phyloP scores from a whole-genome alignment of 2,797 vertebrate species.

The Trichosurus vulpecula region DNA sequence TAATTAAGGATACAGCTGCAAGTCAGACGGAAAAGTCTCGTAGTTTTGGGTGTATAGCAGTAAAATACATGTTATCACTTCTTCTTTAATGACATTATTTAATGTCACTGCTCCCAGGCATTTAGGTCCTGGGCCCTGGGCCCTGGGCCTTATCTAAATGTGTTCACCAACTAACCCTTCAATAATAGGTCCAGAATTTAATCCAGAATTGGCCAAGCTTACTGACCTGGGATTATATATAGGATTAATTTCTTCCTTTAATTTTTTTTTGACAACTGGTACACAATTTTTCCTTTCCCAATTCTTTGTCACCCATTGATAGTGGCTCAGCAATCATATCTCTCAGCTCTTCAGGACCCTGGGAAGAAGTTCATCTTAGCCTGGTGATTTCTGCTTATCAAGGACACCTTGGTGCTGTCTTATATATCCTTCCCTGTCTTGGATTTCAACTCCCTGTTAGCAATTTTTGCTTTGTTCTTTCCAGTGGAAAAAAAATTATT shows the following conservation, averaged over 20 bases:
- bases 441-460: too few relatives aligned
- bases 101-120: neutral
- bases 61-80: neutral
- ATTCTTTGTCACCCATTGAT: neutral
- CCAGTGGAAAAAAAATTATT: too few relatives aligned
- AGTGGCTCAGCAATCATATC: neutral
- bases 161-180: neutral
- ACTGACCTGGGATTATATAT: neutral
- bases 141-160: neutral
- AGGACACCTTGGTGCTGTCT: too few relatives aligned
- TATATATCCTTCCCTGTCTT: too few relatives aligned
- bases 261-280: neutral
- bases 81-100: neutral
- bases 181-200: neutral
- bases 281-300: neutral
- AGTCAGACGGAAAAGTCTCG: neutral
- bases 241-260: neutral
- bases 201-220: neutral
- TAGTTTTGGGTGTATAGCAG: neutral
- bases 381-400: too few relatives aligned
- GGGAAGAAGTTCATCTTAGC: too few relatives aligned
- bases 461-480: too few relatives aligned
- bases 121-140: neutral
- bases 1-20: neutral
- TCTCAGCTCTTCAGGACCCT: too few relatives aligned